phyloP scores from a whole-genome alignment of 1,140 invertebrate genomes.

The Sinonovacula constricta region DNA sequence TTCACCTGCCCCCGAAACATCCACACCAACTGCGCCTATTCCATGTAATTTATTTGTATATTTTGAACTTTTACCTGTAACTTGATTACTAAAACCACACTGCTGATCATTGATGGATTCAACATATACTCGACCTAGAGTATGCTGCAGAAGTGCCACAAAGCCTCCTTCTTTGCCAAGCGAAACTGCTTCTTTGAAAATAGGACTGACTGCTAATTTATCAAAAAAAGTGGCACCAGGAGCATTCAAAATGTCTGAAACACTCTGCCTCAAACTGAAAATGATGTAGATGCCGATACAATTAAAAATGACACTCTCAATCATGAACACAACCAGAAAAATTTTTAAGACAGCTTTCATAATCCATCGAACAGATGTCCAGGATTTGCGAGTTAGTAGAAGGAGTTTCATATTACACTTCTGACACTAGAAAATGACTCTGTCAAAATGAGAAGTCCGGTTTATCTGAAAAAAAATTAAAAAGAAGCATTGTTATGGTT shows the following conservation, averaged over 20 bases:
- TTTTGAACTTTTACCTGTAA: constrained; percentile 54
- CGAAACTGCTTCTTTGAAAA: constrained; percentile 23
- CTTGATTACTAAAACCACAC: background rate
- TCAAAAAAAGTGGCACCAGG: constrained; percentile 11
- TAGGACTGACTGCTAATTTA: background rate
- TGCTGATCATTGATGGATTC: background rate
- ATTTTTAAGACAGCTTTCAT: background rate
- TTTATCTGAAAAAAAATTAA: too few species aligned
- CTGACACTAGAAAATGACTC: too few species aligned
- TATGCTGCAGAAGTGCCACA: constrained; percentile 52
- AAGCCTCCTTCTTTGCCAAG: constrained; percentile 62
- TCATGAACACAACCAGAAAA: constrained; percentile 11
- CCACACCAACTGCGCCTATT: constrained; percentile 63
- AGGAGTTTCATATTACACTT: too few species aligned
- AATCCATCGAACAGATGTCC: too few species aligned
- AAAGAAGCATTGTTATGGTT: too few species aligned
- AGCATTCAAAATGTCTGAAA: background rate
- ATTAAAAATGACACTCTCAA: constrained; percentile 29
- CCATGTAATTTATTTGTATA: background rate
- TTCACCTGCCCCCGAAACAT: constrained; percentile 68
- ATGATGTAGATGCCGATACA: background rate
- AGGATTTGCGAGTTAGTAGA: too few species aligned
- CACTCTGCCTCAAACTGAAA: background rate
- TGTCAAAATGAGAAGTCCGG: too few species aligned
- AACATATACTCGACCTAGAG: constrained; percentile 58